Evolutionary conservation across 2,113 vertebrate genomes (phyloP), one percentile per base, ranked within the genome.

Genomic region (Eudorcas thomsonii): DNA sequence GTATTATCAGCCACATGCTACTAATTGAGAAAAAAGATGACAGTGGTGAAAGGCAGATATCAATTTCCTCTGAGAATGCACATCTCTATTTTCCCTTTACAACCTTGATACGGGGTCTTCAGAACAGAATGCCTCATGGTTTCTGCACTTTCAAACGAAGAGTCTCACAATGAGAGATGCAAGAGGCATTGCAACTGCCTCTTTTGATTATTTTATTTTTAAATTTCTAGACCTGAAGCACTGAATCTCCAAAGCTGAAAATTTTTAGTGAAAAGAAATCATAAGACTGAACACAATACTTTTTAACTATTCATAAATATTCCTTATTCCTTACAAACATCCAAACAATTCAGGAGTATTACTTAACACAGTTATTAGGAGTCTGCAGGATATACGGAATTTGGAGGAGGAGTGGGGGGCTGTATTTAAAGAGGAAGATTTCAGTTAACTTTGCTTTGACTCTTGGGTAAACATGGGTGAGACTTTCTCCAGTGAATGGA

Each of bases 401-500:
- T 43, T 43, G 16, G 77, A 14, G 80, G 50, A 26, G 74, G 9
- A 13, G 50, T 10, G 0, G 6, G 57, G 21, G 5, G 52, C 8
- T 7, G 17, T 67, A 71, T 83, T 48, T 67, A 45, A 36, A 90
- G 57, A 96, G 54, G 50, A 91, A 93, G 30, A 57, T 90, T 83
- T 94, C 60, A 82, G 50, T 95, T 96, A 55, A 95, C 94, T 95
- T 93, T 95, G 33, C 74, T 97, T 90, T 81, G 88, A 90, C 57
- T 90, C 78, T 82, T 43, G 26, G 19, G 64, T 84, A 88, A 93
- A 94, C 84, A 83, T 16, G 28, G 90, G 45, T 96, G 92, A 97
- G 30, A 80, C 7, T 96, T 92, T 88, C 77, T 89, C 91, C 71
- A 81, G 60, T 95, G 96, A 98, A 96, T 74, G 87, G 88, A 97